phyloP scores from a whole-genome alignment of 2,113 vertebrate species.

The Myrmecophaga tridactyla region DNA sequence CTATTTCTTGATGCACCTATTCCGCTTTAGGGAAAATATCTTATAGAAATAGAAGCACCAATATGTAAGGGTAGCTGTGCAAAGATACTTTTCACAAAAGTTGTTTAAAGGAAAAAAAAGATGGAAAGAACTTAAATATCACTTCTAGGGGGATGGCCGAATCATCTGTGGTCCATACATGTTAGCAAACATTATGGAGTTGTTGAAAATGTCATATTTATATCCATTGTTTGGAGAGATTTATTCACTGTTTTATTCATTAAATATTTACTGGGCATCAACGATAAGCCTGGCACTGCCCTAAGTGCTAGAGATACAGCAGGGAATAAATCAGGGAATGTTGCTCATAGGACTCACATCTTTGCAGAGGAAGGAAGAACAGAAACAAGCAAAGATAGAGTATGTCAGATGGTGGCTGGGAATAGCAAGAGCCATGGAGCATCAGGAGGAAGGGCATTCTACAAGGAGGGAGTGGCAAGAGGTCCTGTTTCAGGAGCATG shows the following conservation, averaged over 20 bases:
- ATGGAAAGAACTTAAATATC: background rate
- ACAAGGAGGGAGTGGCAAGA: background rate
- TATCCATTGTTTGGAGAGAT: background rate
- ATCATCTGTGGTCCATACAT: background rate
- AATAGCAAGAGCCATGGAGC: no score
- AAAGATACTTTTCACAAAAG: constrained; percentile 19
- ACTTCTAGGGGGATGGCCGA: background rate
- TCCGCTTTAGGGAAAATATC: background rate
- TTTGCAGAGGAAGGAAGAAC: background rate
- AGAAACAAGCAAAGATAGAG: background rate
- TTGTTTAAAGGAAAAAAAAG: constrained; percentile 11
- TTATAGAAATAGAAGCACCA: background rate
- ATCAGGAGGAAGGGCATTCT: background rate
- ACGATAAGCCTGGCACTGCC: background rate
- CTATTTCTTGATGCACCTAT: background rate
- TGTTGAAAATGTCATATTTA: background rate
- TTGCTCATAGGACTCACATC: background rate
- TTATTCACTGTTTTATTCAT: background rate
- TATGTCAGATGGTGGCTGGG: background rate
- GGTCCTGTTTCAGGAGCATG: background rate
- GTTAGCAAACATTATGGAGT: background rate
- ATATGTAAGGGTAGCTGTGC: background rate
- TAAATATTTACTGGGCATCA: constrained; percentile 19
- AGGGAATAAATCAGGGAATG: background rate
- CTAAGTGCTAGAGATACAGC: background rate